Base-by-base conservation (phyloP, 1,140 invertebrate genomes). In the Paraescarpia echinospica region DNA sequence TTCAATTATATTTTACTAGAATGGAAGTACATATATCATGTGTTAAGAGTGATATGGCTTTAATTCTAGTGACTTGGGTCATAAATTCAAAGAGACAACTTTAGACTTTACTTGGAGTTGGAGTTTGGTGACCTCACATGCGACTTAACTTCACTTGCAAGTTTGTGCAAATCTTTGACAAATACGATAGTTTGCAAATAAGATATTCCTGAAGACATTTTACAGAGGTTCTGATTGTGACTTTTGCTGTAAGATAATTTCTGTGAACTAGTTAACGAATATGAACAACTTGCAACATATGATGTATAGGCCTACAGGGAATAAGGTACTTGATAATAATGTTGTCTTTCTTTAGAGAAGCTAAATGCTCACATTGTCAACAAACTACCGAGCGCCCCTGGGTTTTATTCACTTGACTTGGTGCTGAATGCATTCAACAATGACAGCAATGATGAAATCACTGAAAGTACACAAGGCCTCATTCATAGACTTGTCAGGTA, bases 371-470 rank as follows among this genome's bases (percentile, higher is more conserved):
- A 90, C 33, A 94, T 94, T 94, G 93, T 94, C 77, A 94, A 95
- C 33, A 95, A 95, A 77, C 93, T 94, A 18, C 94, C 94, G 31
- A 94, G 93, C 34, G 93, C 89, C 51, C 95, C 95, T 34, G 94
- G 93, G 1, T 95, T 95, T 91, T 95, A 94, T 90, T 93, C 94
- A 6, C 91, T 95, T 89, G 95, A 95, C 35, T 92, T 93, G 92
- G 94, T 95, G 33, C 94, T 95, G 51, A 94, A 95, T 6, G 92
- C 94, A 0, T 89, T 95, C 0, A 95, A 94, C 91, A 94, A 93
- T 18, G 33, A 35, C 89, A 93, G 93, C n/a, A 92, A 93, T 89
- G 93, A 94, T 27, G 93, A 93, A 48, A 94, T 94, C 91, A 94
- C 94, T 8, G 93, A 94, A n/a, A 93, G 94, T 33, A 95, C 94